phyloP scores from a whole-genome alignment of 2,113 vertebrate genomes.

The Gopherus flavomarginatus region DNA sequence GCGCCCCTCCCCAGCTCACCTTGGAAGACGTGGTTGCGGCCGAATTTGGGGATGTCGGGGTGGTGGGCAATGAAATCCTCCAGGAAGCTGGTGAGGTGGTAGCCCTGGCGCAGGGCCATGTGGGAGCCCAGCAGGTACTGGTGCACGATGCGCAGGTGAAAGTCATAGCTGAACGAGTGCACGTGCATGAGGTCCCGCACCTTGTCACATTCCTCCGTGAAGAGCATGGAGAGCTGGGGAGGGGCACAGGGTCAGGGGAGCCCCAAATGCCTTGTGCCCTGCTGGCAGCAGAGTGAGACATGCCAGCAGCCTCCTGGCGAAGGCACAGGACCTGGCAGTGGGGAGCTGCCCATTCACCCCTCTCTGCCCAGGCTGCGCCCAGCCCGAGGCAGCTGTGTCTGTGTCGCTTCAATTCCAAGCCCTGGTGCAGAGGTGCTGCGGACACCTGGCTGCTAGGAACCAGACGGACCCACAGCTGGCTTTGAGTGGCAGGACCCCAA shows the following conservation, averaged over 20 bases:
- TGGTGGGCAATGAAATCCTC: constrained; percentile 95
- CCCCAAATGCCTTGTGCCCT: not conserved
- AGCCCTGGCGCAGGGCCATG: constrained; percentile 93
- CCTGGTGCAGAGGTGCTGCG: not conserved
- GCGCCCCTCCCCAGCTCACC: constrained; percentile 70
- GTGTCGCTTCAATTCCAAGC: not conserved
- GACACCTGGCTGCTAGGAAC: not conserved
- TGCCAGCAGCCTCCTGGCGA: not conserved
- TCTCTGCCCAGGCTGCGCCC: not conserved
- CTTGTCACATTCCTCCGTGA: constrained; percentile 98
- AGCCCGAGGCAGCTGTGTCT: too few relatives aligned
- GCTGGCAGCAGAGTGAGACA: not conserved
- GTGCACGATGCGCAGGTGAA: constrained; percentile 96
- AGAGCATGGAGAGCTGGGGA: constrained; percentile 95
- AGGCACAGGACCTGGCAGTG: not conserved
- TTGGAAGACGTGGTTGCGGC: constrained; percentile 96
- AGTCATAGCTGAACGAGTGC: constrained; percentile 98
- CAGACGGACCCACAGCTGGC: not conserved
- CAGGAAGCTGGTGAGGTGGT: constrained; percentile 95
- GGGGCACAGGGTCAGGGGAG: not conserved
- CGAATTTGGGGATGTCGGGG: constrained; percentile 95
- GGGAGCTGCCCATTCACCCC: not conserved
- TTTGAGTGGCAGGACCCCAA: not conserved
- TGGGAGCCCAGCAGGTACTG: constrained; percentile 94
- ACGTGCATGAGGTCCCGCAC: constrained; percentile 98